Percentiles rank a stretch among this genome's conserved stretches.
Conservation (phyloP, 2,113 vertebrate species). For the Butastur rufipennis region DNA sequence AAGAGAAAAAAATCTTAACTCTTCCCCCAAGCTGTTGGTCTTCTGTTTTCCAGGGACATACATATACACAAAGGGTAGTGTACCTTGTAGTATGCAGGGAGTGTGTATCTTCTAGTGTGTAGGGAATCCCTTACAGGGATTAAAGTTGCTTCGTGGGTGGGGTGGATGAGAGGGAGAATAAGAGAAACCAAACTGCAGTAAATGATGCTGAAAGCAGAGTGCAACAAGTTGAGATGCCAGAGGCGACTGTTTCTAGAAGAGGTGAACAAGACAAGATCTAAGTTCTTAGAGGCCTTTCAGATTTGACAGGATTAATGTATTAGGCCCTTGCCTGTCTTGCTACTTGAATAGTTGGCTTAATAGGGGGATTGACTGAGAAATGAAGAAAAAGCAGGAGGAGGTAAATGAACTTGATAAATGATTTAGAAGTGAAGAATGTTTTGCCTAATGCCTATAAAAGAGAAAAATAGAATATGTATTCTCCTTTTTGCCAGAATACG, state of each 20-base stretch:
- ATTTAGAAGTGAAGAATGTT: not conserved
- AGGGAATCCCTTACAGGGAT: not conserved
- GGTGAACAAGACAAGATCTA: not conserved
- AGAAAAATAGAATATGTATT: not conserved
- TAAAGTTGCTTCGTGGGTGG: not conserved
- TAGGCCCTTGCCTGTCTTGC: not conserved
- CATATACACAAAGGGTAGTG: rapidly evolving
- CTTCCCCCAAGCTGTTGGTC: not conserved
- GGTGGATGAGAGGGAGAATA: not conserved
- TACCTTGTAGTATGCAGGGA: not conserved
- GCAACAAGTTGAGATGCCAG: not conserved
- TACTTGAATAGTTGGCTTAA: not conserved
- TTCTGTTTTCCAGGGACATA: not conserved
- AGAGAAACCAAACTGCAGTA: not conserved
- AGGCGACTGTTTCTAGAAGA: not conserved
- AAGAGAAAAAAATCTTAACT: not conserved
- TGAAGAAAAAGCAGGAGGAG: not conserved
- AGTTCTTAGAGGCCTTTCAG: not conserved
- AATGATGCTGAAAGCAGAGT: not conserved
- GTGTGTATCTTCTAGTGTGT: not conserved
- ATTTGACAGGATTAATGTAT: not conserved
- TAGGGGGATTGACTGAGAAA: not conserved
- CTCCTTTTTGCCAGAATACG: not conserved
- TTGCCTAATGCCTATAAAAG: not conserved
- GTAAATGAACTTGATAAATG: not conserved